Percentiles rank a stretch among this genome's conserved stretches.
Evolutionary conservation across 2,113 vertebrate species (phyloP).

Genomic region (Dasyornis broadbenti): DNA sequence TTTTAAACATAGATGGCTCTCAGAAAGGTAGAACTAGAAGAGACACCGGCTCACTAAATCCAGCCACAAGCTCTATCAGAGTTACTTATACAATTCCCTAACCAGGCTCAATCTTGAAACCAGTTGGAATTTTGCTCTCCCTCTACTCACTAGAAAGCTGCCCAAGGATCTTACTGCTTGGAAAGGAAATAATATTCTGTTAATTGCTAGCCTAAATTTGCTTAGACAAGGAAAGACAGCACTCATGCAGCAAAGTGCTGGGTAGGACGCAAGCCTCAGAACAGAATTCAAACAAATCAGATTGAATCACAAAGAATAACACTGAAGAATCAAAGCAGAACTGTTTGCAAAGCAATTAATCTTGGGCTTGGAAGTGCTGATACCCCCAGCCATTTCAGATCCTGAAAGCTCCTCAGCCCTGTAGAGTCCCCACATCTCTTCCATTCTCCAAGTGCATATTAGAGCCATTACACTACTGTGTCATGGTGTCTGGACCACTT

Average conservation of each 20-base stretch:
- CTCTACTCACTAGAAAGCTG: not conserved
- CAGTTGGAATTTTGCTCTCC: not conserved
- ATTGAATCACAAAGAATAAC: not conserved
- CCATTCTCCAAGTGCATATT: not conserved
- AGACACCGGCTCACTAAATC: not conserved
- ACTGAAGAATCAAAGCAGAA: not conserved
- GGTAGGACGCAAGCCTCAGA: not conserved
- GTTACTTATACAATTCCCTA: not conserved
- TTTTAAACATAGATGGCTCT: not conserved
- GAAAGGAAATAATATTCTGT: slow-evolving; percentile 24
- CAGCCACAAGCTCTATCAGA: not conserved
- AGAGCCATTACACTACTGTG: not conserved
- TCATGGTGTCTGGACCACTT: not conserved
- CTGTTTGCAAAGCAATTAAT: slow-evolving; percentile 2
- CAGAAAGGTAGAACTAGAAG: not conserved
- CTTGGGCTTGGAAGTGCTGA: not conserved
- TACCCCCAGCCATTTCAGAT: not conserved
- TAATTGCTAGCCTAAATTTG: not conserved
- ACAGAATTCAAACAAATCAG: slow-evolving; percentile 13
- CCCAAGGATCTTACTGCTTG: not conserved
- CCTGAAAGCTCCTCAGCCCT: not conserved
- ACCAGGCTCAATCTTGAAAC: not conserved
- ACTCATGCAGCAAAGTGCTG: not conserved
- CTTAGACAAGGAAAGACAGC: not conserved
- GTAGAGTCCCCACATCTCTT: not conserved